Conservation (phyloP, 2,797 vertebrate genomes). For the Loriculus beryllinus region DNA sequence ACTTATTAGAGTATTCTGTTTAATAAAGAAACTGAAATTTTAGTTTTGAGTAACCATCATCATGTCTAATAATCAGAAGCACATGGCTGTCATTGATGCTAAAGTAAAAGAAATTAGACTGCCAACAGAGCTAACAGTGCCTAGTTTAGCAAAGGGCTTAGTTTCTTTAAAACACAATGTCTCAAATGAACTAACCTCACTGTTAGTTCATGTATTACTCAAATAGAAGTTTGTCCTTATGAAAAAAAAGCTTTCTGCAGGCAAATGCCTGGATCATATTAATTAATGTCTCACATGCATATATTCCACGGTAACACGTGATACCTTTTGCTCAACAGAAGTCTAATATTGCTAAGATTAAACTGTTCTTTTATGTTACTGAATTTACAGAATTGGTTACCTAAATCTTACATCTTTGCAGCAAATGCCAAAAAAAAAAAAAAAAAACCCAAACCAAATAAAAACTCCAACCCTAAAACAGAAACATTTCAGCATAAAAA, state of each 20-base stretch:
- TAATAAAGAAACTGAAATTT: slow-evolving; percentile 54
- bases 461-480: not conserved
- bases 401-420: slow-evolving; percentile 9
- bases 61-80: slow-evolving; percentile 36
- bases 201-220: slow-evolving; percentile 28
- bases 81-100: slow-evolving; percentile 53
- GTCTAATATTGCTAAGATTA: not conserved
- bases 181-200: slow-evolving; percentile 45
- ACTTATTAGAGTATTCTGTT: slow-evolving; percentile 14
- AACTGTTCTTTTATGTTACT: not conserved
- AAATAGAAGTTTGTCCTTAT: slow-evolving; percentile 48
- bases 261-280: slow-evolving; percentile 18
- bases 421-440: slow-evolving; percentile 3
- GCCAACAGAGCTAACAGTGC: slow-evolving; percentile 55
- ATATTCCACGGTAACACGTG: not conserved
- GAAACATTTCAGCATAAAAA: not conserved
- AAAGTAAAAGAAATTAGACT: slow-evolving; percentile 66
- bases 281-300: not conserved
- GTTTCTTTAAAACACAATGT: not conserved
- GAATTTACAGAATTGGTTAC: slow-evolving; percentile 2
- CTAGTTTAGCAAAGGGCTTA: slow-evolving; percentile 31
- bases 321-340: slow-evolving; percentile 36
- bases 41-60: slow-evolving; percentile 30
- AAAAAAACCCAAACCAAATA: not conserved
- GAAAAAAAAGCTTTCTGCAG: slow-evolving; percentile 57